Evolutionary conservation across 2,888 invertebrate genomes (phyloP), one percentile per base, ranked within the genome.

Genomic region (Drosophila monieri): DNA sequence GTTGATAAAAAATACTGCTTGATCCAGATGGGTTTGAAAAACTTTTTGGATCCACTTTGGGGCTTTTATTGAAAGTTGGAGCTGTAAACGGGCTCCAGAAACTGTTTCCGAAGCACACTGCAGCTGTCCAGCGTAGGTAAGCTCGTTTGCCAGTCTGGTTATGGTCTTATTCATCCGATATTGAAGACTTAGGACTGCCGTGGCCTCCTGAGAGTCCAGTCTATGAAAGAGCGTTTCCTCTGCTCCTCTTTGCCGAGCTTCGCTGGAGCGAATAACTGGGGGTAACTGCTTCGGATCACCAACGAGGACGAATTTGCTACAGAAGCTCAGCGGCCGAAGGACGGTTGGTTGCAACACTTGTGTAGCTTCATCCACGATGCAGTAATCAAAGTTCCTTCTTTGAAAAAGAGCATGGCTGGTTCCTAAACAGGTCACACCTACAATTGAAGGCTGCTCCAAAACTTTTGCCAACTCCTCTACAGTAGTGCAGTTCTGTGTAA

Each of bases 201-300:
- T 94, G 47, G 94, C 93, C 43, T 93, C 93, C 0, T 93, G 92
- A 0, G 90, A 92, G 88, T 95, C 94, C n/a, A 99, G 92, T 41
- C 96, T 93, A 67, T 94, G 94, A 91, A 99, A 98, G 12, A 99
- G 91, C 77, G 97, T 98, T 89, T 96, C 95, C 68, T 94, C 94
- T 92, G 98, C 95, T 0, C 98, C 98, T 35, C 95, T 91, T 47
- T 93, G 93, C 78, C 95, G 96, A 0, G 98, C 97, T 71, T 94
- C 93, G 41, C 92, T 92, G 76, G 95, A 97, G 79, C 93, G 94
- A 2, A 99, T 94, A 0, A 99, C 93, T 0, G 99, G 98, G 0
- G 98, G 97, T 74, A 99, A 92, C 90, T 99, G 99, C 78, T 97
- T 94, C 0, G 97, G 96, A 92, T 99, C 99, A 0, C 99, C 99